Evolutionary conservation across 2,113 vertebrate genomes (phyloP), one percentile per base, ranked within the genome.

Genomic region (Lontra canadensis): DNA sequence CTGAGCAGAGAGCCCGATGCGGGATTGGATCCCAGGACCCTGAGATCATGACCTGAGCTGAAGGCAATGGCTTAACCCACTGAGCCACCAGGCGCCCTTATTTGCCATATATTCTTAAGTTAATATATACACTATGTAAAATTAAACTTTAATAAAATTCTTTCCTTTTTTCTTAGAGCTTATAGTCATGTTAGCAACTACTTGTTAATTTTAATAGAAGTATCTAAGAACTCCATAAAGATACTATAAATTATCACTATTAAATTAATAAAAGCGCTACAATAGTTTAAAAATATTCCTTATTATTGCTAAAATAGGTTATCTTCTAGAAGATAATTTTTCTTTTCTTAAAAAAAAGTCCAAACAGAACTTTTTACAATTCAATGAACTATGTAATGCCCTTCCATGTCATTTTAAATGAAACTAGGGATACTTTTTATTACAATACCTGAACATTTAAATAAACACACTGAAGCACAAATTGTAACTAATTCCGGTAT

Each of bases 211-310:
- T 81, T 69, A 89, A 21, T 52, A 44, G 34, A 14, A 86, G 5
- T 55, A 79, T 21, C 21, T 74, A 36, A 71, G 26, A 94, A 79
- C 34, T 31, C 44, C n/a, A 90, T 63, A n/a, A 95, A 87, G 67
- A 87, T 86, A 7, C 15, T 79, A 8, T 74, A 84, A 65, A 80
- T 67, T 85, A 74, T 65, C 47, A 74, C 44, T 47, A 82, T 63
- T 78, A 74, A 57, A 78, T 88, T 74, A 67, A 63, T 36, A 79
- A 89, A 84, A 81, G 17, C 15, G 13, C 42, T 74, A 80, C 61
- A 89, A 76, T 76, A 59, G 25, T 96, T 84, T 94, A 47, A 88
- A 96, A 74, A 74, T 61, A 94, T 34, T 61, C 20, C 52, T 90
- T 26, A 89, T 44, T 23, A 42, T 31, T 95, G 39, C 23, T 65